Conservation (phyloP, 2,113 vertebrate genomes). For the Paracanthobrama guichenoti region DNA sequence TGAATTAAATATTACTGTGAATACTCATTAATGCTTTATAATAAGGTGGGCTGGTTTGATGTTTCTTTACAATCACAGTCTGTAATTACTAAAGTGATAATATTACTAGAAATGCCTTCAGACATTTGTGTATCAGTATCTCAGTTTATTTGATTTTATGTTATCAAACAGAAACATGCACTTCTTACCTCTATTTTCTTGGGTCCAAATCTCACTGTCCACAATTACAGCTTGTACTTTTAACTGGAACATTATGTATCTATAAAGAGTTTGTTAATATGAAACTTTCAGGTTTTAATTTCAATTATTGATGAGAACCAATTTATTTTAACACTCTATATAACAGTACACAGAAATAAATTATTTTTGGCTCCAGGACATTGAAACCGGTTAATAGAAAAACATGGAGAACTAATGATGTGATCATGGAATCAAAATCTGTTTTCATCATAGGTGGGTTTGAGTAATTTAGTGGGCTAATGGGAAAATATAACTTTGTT, state of each 20-base stretch:
- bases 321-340: neutral
- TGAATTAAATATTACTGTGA: constrained; percentile 38
- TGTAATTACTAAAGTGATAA: constrained; percentile 14
- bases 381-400: neutral
- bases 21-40: constrained; percentile 34
- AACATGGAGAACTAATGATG: neutral
- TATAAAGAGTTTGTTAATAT: neutral
- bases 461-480: neutral
- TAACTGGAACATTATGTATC: neutral
- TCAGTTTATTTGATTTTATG: neutral
- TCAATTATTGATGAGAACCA: neutral
- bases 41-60: constrained; percentile 14
- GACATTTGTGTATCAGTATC: neutral
- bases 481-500: neutral
- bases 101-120: neutral
- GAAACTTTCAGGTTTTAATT: neutral
- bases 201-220: neutral
- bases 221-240: constrained; percentile 4
- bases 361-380: neutral
- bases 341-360: neutral
- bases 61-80: constrained; percentile 17
- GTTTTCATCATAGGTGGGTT: neutral
- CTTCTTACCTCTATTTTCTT: neutral
- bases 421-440: neutral
- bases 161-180: neutral